phyloP scores from a whole-genome alignment of 2,113 vertebrate genomes.

The Sebastes schlegelii region DNA sequence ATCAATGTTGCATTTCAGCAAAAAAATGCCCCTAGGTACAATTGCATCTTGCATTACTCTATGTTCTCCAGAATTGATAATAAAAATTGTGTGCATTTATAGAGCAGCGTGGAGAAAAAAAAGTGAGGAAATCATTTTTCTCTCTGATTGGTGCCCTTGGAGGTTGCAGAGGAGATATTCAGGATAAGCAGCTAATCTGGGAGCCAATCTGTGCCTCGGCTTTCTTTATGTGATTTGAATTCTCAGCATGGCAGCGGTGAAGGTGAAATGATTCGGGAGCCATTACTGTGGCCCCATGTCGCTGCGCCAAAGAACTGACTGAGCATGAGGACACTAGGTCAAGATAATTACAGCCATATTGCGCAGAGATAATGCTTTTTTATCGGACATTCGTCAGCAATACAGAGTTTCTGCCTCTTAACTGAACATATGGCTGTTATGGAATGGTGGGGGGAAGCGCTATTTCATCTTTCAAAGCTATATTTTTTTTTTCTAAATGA shows the following conservation, averaged over 20 bases:
- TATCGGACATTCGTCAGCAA: conserved; percentile 40
- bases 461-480: conserved; percentile 44
- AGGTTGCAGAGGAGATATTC: conserved; percentile 51
- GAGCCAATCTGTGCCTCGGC: conserved; percentile 50
- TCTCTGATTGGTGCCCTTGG: conserved; percentile 47
- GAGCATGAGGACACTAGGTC: conserved; percentile 60
- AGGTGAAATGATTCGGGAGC: conserved; percentile 69
- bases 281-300: conserved; percentile 60
- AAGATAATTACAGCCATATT: conserved; percentile 66
- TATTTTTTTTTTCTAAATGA: conserved; percentile 38
- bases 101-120: conserved; percentile 22
- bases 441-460: not conserved
- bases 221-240: conserved; percentile 66
- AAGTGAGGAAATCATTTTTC: conserved; percentile 24
- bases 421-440: conserved; percentile 43
- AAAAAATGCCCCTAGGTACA: conserved; percentile 8
- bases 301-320: conserved; percentile 40
- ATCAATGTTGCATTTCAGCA: not conserved
- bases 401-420: conserved; percentile 34
- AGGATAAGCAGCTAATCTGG: conserved; percentile 68
- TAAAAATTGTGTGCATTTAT: conserved; percentile 16
- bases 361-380: conserved; percentile 39
- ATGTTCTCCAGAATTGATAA: conserved; percentile 9
- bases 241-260: conserved; percentile 57
- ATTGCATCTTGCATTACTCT: conserved; percentile 15